Conservation (phyloP, 2,888 invertebrate genomes). For the Pammene fasciana region DNA sequence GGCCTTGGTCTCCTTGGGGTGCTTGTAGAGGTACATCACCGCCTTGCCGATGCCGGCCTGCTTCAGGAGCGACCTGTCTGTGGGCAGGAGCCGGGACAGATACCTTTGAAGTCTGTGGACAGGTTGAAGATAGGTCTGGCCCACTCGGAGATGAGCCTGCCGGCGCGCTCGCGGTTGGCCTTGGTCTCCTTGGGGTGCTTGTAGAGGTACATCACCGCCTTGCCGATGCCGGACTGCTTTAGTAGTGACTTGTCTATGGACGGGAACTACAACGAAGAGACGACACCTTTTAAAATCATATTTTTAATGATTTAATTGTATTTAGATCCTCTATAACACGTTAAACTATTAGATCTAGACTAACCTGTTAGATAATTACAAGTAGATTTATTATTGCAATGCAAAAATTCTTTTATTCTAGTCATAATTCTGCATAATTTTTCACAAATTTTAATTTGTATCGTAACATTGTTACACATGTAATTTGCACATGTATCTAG, state of each 20-base stretch:
- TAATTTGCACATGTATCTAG: too few species aligned
- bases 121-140: conserved; percentile 98
- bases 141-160: conserved; percentile 98
- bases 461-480: too few species aligned
- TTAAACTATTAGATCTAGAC: too few species aligned
- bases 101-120: conserved; percentile 92
- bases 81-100: conserved; percentile 94
- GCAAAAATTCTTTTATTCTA: too few species aligned
- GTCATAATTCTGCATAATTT: too few species aligned
- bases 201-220: conserved; percentile 99
- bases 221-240: conserved; percentile 98
- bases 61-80: conserved; percentile 94
- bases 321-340: too few species aligned
- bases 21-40: conserved; percentile 99
- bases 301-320: too few species aligned
- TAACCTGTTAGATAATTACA: too few species aligned
- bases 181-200: conserved; percentile 99
- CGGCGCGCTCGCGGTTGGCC: conserved; percentile 94
- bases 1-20: conserved; percentile 97
- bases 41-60: conserved; percentile 99
- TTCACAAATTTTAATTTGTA: too few species aligned
- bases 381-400: too few species aligned
- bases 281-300: too few species aligned
- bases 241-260: conserved; percentile 93
- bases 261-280: conserved; percentile 87